Base-by-base conservation (phyloP, 2,113 vertebrate species). In the Ammodytes dubius region DNA sequence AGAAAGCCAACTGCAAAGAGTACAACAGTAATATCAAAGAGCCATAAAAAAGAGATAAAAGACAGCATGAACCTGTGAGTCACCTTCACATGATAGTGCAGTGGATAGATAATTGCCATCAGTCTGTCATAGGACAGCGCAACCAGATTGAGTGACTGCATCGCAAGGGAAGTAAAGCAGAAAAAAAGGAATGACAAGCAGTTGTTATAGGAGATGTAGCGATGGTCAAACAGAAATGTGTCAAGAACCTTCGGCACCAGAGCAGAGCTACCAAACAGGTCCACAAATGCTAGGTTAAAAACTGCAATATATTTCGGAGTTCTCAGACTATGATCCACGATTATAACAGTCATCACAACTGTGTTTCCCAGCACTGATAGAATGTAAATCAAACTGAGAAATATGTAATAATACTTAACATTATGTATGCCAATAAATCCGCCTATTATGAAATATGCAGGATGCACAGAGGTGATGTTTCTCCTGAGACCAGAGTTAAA, bases 251-350 rank as follows among this genome's bases (percentile, higher is more conserved):
- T 94, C 4, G 94, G 95, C 67, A 95, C 87, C 70, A 95, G 15
- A 63, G 92, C 88, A 6, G 92, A 79, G 69, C 58, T 95, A 6
- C 87, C 87, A 67, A 85, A 87, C 59, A 95, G 8, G 83, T 95
- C 94, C 27, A 86, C 79, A 60, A 95, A 69, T 3, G 92, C 95
- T 37, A 95, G 5, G 53, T 93, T 93, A 49, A 95, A 94, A n/a
- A 95, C 92, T 14, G 82, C 88, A 54, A 95, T 50, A 67, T 94
- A 95, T 78, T 95, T 95, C 2, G 94, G 93, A 49, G 90, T 92
- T 63, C 91, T 87, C 17, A 95, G 87, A 35, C 45, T 87, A 15
- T 63, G 85, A 58, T 93, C 92, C 37, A 91, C 53, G 58, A 10
- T 74, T 45, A 94, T 93, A 10, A 94, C 60, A 9, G 83, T 54